Evolutionary conservation across 2,797 vertebrate genomes (phyloP), one percentile per base, ranked within the genome.

Genomic region (Parauchenoglanis punctatus): DNA sequence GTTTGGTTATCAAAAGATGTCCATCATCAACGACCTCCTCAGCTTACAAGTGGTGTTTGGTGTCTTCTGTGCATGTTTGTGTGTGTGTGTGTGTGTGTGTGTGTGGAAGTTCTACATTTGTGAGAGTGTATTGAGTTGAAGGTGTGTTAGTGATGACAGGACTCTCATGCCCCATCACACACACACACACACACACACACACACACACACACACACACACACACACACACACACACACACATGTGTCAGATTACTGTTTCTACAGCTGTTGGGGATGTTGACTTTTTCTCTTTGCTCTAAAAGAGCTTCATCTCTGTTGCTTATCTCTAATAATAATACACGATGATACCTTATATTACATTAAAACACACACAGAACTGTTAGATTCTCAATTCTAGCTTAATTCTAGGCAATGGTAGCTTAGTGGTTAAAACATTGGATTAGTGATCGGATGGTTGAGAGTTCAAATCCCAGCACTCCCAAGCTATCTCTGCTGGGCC

Each of bases 221-320:
- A 52, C 68, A 73, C 70, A 73, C 40, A 56, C 46, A 49, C 46
- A 56, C 81, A 68, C 46, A 13, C 58, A 85, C 72, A 81, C 87
- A 91, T 82, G 87, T 77, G 87, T 91, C 87, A 85, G 92, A 93
- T 96, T 95, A 92, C 94, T 96, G 94, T 96, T 96, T 92, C 93
- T 93, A 93, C 95, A 96, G 96, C 96, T 96, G 96, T 92, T 94
- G 83, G 61, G 86, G 89, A 93, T 95, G 94, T 78, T 56, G 54
- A 78, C 28, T 58, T 56, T 95, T 94, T 94, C 87, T 89, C 86
- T 83, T 67, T 84, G 84, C 80, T 70, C 59, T 67, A 86, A 82
- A 65, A 88, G 70, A 61, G 82, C 77, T 28, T 85, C 35, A 4
- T 86, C 46, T 76, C 44, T n/a, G 20, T 7, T 76, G 20, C 76